Percentiles rank a stretch among this genome's conserved stretches.
These are phyloP conservation scores for Tricholaema leucomelas DNA, from an alignment of 2,113 vertebrate species.

Conservation along the genomic window DNA sequence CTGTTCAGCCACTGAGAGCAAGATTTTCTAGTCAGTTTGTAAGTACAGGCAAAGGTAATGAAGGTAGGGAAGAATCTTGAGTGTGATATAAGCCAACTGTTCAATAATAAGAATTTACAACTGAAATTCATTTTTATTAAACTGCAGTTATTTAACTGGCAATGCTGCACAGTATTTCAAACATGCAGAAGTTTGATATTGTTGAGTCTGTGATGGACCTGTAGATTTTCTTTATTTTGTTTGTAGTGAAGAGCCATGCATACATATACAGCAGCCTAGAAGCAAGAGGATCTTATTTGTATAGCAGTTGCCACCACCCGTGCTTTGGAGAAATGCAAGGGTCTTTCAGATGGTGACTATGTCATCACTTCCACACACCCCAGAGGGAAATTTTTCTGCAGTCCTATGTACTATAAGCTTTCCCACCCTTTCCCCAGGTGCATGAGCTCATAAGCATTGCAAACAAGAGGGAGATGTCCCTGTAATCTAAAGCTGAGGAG, in stretches of 20 bases:
- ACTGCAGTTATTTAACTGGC: neutral
- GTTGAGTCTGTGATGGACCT: neutral
- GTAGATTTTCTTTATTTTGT: neutral
- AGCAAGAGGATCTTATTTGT: neutral
- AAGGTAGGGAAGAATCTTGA: neutral
- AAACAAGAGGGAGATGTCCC: neutral
- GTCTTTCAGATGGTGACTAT: slow-evolving; percentile 31
- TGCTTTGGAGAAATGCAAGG: slow-evolving; percentile 19
- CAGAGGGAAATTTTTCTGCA: neutral
- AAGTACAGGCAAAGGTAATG: neutral
- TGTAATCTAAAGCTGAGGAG: neutral
- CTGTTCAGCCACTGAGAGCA: neutral
- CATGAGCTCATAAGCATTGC: slow-evolving; percentile 41
- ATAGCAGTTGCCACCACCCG: slow-evolving; percentile 2
- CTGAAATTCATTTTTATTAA: neutral
- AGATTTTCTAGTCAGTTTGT: neutral
- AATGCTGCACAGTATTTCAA: neutral
- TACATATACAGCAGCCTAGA: neutral
- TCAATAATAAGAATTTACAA: neutral
- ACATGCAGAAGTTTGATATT: accelerated
- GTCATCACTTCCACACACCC: slow-evolving; percentile 23
- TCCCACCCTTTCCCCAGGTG: slow-evolving; percentile 40
- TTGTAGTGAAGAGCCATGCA: neutral
- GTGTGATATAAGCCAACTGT: neutral
- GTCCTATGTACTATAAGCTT: neutral